Evolutionary conservation across 2,888 invertebrate species (phyloP).

Genomic region (Caenorhabditis sp.): DNA sequence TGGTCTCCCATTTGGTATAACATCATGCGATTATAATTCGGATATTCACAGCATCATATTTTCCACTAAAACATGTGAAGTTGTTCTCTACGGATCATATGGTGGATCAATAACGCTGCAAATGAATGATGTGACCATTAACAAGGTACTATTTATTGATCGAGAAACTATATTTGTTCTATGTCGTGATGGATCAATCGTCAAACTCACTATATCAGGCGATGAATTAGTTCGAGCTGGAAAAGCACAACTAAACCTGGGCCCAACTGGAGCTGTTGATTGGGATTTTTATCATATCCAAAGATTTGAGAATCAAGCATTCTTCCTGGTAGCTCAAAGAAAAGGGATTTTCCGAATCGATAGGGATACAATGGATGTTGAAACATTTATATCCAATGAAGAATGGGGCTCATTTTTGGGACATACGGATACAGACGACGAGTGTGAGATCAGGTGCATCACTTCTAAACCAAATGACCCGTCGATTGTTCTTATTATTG

Average conservation of each 20-base stretch:
- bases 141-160: conserved; percentile 10
- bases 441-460: neutral
- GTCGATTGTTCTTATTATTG: conserved; percentile 4
- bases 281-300: neutral
- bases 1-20: conserved; percentile 25
- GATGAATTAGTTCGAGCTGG: neutral
- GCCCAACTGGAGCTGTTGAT: neutral
- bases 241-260: neutral
- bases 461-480: conserved; percentile 2
- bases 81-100: conserved; percentile 14
- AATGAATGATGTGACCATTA: neutral
- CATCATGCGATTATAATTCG: conserved; percentile 5
- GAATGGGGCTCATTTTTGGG: too few species aligned
- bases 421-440: neutral
- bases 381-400: too few species aligned
- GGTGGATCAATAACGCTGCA: conserved; percentile 9
- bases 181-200: conserved; percentile 9
- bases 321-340: neutral
- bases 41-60: too few species aligned
- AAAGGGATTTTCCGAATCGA: neutral
- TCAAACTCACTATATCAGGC: conserved; percentile 7
- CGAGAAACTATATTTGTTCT: conserved; percentile 8
- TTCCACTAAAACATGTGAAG: conserved; percentile 12
- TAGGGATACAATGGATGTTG: neutral
- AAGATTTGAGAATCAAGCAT: neutral